Evolutionary conservation across 2,797 vertebrate genomes (phyloP).

Genomic region (Enteromius unitaeniatus): DNA sequence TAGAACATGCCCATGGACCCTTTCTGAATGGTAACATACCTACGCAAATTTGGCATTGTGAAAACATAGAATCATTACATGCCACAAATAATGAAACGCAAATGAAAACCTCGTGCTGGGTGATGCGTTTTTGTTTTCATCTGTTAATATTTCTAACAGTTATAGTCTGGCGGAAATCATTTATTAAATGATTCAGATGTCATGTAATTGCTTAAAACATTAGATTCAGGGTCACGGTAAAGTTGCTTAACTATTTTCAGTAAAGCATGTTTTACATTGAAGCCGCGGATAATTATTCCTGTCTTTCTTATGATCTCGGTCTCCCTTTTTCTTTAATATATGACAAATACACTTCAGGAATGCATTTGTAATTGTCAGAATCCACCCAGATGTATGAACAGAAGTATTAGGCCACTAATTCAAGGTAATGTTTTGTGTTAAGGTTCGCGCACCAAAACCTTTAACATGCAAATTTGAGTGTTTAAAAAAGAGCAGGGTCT

Average conservation of each 20-base stretch:
- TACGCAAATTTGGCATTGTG: slow-evolving; percentile 49
- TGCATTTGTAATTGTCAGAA: slow-evolving; percentile 48
- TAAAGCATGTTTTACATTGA: slow-evolving; percentile 4
- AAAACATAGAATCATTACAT: slow-evolving; percentile 50
- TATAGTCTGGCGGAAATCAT: not conserved
- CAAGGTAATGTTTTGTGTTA: slow-evolving; percentile 46
- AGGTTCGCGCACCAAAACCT: slow-evolving; percentile 66
- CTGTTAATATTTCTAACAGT: not conserved
- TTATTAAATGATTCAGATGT: not conserved
- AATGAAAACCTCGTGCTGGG: not conserved
- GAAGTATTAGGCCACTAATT: slow-evolving; percentile 10
- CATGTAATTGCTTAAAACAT: slow-evolving; percentile 2
- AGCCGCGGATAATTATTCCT: not conserved
- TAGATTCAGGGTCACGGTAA: slow-evolving; percentile 8
- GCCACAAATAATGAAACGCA: slow-evolving; percentile 10
- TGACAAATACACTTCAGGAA: not conserved
- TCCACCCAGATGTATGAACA: not conserved
- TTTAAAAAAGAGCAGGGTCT: slow-evolving; percentile 70
- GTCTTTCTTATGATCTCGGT: not conserved
- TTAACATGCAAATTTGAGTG: slow-evolving; percentile 76
- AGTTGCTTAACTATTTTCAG: not conserved
- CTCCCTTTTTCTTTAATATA: not conserved
- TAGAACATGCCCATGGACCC: slow-evolving; percentile 60
- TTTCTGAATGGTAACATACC: slow-evolving; percentile 47
- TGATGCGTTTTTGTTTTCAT: not conserved